Evolutionary conservation across 2,888 invertebrate genomes (phyloP).

Genomic region (Liopterus haemorrhoidalis): DNA sequence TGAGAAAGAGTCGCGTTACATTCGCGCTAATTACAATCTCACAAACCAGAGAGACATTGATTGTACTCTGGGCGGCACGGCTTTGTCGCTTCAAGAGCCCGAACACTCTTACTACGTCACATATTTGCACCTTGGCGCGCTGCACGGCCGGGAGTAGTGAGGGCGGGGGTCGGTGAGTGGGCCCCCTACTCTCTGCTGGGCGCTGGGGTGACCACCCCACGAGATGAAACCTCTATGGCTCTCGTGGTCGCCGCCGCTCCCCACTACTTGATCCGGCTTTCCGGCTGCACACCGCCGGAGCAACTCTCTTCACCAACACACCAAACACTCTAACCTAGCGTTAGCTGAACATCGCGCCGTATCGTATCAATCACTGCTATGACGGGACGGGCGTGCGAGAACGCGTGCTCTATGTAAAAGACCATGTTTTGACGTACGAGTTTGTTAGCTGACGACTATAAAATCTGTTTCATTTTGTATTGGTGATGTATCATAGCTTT

Average conservation of each 20-base stretch:
- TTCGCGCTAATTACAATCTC: conserved; percentile 17
- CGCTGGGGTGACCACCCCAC: conserved; percentile 9
- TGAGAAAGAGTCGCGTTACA: too few species aligned
- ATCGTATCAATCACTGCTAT: too few species aligned
- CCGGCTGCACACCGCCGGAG: too few species aligned
- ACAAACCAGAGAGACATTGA: conserved; percentile 9
- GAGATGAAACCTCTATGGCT: conserved; percentile 1
- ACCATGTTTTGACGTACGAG: too few species aligned
- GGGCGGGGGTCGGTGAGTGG: conserved; percentile 21
- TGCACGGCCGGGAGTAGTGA: conserved; percentile 19
- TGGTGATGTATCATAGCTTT: too few species aligned
- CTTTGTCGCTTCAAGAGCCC: conserved; percentile 3
- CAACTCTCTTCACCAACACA: too few species aligned
- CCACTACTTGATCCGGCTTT: background rate
- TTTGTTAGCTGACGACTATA: too few species aligned
- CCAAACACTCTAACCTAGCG: too few species aligned
- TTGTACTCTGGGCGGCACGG: conserved; percentile 1
- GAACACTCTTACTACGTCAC: conserved; percentile 1
- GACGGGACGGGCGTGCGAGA: too few species aligned
- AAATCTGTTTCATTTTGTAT: too few species aligned
- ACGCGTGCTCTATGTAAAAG: too few species aligned
- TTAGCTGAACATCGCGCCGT: too few species aligned
- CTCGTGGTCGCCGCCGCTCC: conserved; percentile 1
- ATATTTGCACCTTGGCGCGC: conserved; percentile 18
- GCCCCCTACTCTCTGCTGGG: conserved; percentile 8